These are phyloP conservation scores for Gallinago undulata DNA, from an alignment of 2,113 vertebrate species.

Conservation along the genomic window DNA sequence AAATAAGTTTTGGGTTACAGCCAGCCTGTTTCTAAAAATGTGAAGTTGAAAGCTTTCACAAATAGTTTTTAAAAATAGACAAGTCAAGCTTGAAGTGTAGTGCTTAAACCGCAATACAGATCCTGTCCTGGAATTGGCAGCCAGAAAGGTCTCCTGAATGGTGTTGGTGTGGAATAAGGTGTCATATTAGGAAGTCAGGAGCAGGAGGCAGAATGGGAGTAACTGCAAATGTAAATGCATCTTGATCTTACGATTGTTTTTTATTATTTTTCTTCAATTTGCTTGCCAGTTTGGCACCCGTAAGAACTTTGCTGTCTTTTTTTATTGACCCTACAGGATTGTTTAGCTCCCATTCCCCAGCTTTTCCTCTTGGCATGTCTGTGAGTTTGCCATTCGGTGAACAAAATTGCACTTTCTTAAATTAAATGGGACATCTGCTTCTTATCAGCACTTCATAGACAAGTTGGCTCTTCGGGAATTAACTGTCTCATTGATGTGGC, in stretches of 20 bases:
- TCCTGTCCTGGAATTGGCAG: neutral
- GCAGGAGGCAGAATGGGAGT: neutral
- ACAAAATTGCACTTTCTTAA: slow-evolving; percentile 1
- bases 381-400: slow-evolving; percentile 6
- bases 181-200: neutral
- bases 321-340: neutral
- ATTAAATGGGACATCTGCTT: slow-evolving; percentile 30
- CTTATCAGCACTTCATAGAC: slow-evolving; percentile 25
- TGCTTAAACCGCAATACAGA: neutral
- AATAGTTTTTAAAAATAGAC: neutral
- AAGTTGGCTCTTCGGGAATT: neutral
- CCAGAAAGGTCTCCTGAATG: neutral
- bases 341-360: slow-evolving; percentile 4
- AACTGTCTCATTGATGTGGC: slow-evolving; percentile 19
- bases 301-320: neutral
- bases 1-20: neutral
- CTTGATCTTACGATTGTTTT: neutral
- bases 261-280: neutral
- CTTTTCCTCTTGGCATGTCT: slow-evolving; percentile 32
- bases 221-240: neutral
- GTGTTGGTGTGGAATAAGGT: neutral
- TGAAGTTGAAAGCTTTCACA: neutral
- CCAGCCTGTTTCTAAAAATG: neutral
- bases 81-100: neutral
- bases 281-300: neutral